Percentiles rank a stretch among this genome's conserved stretches.
Evolutionary conservation across 2,888 invertebrate genomes (phyloP).

Genomic region (Escarpia spicata): DNA sequence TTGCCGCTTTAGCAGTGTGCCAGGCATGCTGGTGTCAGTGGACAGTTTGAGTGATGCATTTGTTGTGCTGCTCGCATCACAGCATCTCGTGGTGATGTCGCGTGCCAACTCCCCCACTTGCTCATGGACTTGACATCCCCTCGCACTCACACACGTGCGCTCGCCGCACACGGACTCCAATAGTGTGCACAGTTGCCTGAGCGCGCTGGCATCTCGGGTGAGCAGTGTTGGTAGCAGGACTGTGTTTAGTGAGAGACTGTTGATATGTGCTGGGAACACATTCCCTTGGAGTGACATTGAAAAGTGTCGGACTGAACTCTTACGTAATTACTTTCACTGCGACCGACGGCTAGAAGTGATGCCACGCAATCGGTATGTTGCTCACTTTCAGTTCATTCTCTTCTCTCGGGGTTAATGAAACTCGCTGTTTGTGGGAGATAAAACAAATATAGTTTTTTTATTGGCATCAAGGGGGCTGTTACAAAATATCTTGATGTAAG

Average conservation of each 20-base stretch:
- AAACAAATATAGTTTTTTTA: not conserved
- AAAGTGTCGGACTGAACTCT: slow-evolving; percentile 11
- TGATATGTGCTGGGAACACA: not conserved
- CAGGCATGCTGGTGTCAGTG: not conserved
- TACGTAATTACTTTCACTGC: slow-evolving; percentile 13
- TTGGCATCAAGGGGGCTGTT: not conserved
- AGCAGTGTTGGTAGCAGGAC: slow-evolving; percentile 6
- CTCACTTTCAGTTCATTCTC: slow-evolving; percentile 10
- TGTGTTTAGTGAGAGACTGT: slow-evolving; percentile 8
- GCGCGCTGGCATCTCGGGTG: not conserved
- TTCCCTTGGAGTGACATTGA: slow-evolving; percentile 5
- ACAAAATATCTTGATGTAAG: not conserved
- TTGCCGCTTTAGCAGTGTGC: not conserved
- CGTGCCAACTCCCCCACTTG: not conserved
- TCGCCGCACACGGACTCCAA: not conserved
- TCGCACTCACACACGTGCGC: not conserved
- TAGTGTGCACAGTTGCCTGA: not conserved
- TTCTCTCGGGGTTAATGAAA: not conserved
- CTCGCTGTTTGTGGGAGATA: not conserved
- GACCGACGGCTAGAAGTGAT: slow-evolving; percentile 13
- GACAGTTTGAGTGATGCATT: not conserved
- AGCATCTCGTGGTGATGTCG: slow-evolving; percentile 10
- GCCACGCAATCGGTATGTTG: slow-evolving; percentile 16
- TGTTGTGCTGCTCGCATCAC: not conserved
- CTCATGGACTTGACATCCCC: not conserved